These are phyloP conservation scores for Agrotis exclamationis DNA, from an alignment of 2,888 invertebrate genomes.

Conservation along the genomic window DNA sequence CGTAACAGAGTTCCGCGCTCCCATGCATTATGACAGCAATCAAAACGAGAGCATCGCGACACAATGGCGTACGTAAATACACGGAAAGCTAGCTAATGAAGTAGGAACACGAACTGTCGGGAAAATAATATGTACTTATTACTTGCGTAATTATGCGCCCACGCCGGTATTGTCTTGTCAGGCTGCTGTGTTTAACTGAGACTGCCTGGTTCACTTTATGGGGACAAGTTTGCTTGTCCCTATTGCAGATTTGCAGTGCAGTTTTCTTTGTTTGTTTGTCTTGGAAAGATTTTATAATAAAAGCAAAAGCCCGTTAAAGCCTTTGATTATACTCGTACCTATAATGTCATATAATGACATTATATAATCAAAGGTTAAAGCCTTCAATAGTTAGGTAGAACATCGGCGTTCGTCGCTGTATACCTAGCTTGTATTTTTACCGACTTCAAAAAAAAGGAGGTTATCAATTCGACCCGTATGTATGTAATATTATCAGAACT, in stretches of 20 bases:
- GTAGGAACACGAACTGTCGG: constrained; percentile 59
- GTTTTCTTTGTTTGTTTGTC: not conserved
- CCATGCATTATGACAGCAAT: constrained; percentile 70
- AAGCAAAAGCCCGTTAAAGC: not conserved
- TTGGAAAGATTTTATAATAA: not conserved
- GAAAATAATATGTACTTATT: constrained; percentile 56
- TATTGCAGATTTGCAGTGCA: not conserved
- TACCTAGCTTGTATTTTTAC: not conserved
- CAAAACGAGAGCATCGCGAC: constrained; percentile 63
- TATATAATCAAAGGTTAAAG: too few species aligned
- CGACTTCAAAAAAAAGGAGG: too few species aligned
- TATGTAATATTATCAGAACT: too few species aligned
- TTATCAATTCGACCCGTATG: too few species aligned
- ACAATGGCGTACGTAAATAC: constrained; percentile 61
- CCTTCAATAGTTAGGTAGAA: not conserved
- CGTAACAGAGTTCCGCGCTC: constrained; percentile 70
- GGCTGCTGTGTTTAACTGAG: constrained; percentile 10
- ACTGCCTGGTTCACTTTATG: constrained; percentile 37
- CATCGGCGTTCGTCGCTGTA: not conserved
- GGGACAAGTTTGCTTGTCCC: constrained; percentile 1
- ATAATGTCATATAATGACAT: too few species aligned
- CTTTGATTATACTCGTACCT: too few species aligned
- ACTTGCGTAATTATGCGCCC: constrained; percentile 60
- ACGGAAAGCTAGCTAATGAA: constrained; percentile 62
- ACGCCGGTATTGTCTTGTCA: constrained; percentile 62